Percentiles rank a stretch among this genome's conserved stretches.
Evolutionary conservation across 2,888 invertebrate species (phyloP).

Genomic region (Odontothrips loti): DNA sequence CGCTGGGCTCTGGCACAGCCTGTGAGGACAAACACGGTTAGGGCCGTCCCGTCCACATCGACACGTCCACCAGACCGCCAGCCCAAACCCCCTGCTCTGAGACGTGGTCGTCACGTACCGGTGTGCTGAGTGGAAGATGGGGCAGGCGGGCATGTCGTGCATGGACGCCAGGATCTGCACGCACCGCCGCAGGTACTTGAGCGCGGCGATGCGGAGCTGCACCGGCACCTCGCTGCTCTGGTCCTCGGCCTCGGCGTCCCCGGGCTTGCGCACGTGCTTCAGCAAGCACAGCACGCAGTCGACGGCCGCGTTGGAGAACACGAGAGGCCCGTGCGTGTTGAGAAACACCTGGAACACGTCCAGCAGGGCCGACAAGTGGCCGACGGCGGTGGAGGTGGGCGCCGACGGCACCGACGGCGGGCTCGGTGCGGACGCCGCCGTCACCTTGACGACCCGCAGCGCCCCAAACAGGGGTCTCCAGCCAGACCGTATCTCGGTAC

Average conservation of each 20-base stretch:
- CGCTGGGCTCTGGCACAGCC: neutral
- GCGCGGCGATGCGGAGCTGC: conserved; percentile 69
- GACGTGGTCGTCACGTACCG: conserved; percentile 40
- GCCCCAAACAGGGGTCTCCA: conserved; percentile 96
- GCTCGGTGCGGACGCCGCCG: conserved; percentile 33
- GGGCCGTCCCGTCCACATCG: too few species aligned
- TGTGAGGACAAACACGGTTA: too few species aligned
- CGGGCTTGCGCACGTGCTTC: conserved; percentile 58
- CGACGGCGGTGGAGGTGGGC: conserved; percentile 31
- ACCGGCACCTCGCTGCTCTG: conserved; percentile 18
- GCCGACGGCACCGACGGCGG: neutral
- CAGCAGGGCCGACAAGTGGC: conserved; percentile 64
- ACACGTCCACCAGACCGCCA: too few species aligned
- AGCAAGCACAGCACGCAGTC: conserved; percentile 90
- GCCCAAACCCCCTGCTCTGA: too few species aligned
- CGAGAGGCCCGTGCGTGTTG: conserved; percentile 85
- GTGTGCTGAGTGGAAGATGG: conserved; percentile 85
- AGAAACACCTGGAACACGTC: conserved; percentile 94
- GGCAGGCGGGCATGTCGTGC: conserved; percentile 93
- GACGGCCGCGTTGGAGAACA: conserved; percentile 89
- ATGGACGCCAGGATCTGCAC: conserved; percentile 83
- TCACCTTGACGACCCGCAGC: conserved; percentile 65
- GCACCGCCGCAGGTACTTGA: conserved; percentile 81
- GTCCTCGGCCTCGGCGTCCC: conserved; percentile 34
- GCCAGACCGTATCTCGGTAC: conserved; percentile 89